phyloP scores from a whole-genome alignment of 2,797 vertebrate genomes.

The Hydrophis major region DNA sequence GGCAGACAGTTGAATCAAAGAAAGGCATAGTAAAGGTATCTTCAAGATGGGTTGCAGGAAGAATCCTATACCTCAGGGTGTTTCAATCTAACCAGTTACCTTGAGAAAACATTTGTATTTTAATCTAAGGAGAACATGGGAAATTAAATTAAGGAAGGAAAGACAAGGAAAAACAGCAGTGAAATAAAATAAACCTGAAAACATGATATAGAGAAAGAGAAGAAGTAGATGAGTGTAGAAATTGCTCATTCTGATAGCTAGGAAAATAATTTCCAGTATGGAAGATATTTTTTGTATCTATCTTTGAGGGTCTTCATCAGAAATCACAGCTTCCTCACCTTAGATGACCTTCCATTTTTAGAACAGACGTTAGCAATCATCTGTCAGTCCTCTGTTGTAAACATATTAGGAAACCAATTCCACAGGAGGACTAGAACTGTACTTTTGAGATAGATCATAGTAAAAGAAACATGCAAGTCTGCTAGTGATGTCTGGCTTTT shows the following conservation, averaged over 20 bases:
- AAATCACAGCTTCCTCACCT: background rate
- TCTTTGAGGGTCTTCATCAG: background rate
- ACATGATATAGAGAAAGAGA: background rate
- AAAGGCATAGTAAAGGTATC: background rate
- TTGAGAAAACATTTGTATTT: slow-evolving; percentile 24
- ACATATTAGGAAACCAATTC: background rate
- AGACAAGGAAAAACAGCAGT: background rate
- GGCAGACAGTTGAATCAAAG: background rate
- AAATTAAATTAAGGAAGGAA: background rate
- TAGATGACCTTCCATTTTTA: background rate
- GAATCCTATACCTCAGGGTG: background rate
- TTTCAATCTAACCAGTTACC: slow-evolving; percentile 1
- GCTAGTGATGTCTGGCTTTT: background rate
- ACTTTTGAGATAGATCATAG: background rate
- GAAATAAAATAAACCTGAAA: slow-evolving; percentile 2
- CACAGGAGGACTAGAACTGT: background rate
- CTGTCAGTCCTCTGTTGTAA: background rate
- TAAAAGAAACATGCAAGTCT: background rate
- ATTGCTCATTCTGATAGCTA: background rate
- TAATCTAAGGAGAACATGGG: background rate
- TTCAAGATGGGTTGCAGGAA: background rate
- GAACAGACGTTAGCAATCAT: background rate
- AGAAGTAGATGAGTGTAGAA: background rate
- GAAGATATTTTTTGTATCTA: background rate
- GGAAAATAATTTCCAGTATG: background rate